These are phyloP conservation scores for Zaprionus taronus DNA, from an alignment of 1,140 invertebrate species.

Conservation along the genomic window DNA sequence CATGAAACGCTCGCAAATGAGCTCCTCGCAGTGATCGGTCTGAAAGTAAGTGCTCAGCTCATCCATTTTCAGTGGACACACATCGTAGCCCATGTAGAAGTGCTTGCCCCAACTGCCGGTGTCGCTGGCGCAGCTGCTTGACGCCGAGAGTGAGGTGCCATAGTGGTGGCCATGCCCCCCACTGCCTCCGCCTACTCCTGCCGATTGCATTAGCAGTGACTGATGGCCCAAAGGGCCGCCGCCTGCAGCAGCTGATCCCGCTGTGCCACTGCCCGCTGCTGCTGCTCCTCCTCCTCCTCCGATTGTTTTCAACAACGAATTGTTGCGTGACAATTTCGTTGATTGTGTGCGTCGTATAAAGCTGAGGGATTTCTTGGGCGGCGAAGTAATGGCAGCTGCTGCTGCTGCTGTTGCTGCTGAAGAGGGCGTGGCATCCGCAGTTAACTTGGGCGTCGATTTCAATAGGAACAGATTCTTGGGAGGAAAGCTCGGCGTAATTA, in stretches of 20 bases:
- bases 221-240: slow-evolving; percentile 4
- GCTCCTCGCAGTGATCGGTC: slow-evolving; percentile 75
- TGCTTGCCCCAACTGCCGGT: slow-evolving; percentile 85
- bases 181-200: neutral
- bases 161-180: slow-evolving; percentile 4
- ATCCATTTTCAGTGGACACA: slow-evolving; percentile 73
- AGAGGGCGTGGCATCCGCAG: slow-evolving; percentile 24
- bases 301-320: slow-evolving; percentile 86
- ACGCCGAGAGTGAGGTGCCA: slow-evolving; percentile 30
- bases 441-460: slow-evolving; percentile 78
- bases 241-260: neutral
- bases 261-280: neutral
- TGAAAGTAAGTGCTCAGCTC: slow-evolving; percentile 78
- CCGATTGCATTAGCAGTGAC: slow-evolving; percentile 71
- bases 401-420: slow-evolving; percentile 14
- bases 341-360: slow-evolving; percentile 89
- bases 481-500: slow-evolving; percentile 77
- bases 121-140: slow-evolving; percentile 83
- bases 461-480: slow-evolving; percentile 82
- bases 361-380: slow-evolving; percentile 86
- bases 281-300: slow-evolving; percentile 28
- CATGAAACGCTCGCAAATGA: slow-evolving; percentile 82
- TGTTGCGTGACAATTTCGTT: slow-evolving; percentile 89
- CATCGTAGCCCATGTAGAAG: slow-evolving; percentile 76
- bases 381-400: slow-evolving; percentile 49